Evolutionary conservation across 2,888 invertebrate genomes (phyloP), one percentile per base, ranked within the genome.

Genomic region (Patella depressa): DNA sequence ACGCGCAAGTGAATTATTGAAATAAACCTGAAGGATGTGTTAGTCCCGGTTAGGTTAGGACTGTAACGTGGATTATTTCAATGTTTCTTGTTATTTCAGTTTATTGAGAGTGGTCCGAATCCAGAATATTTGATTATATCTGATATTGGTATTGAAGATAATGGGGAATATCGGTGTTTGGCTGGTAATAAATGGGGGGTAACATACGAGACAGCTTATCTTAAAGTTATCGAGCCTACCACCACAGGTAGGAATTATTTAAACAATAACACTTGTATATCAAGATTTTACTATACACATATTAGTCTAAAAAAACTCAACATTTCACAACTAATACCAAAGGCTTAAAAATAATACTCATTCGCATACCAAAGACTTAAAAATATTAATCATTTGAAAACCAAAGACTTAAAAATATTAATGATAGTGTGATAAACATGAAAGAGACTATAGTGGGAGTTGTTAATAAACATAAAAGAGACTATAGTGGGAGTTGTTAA

Each of bases 131-230:
- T 88, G 14, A 82, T 85, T 1, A 77, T 88, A 9, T 79, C 79
- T 9, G 82, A 85, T 72, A 84, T 87, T 1, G 78, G 75, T 0
- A 71, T 74, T 29, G 79, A 78, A 17, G 85, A 89, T 74, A 83
- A 82, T 14, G 88, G 88, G 1, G 81, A 86, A 72, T 89, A 88
- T 74, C 84, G 83, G 0, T 89, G 88, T 82, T 80, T 87, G 54
- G 84, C 85, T 3, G 88, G 88, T 0, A 88, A 87, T 75, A 80
- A 85, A 53, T 84, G 83, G 75, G 87, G 87, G 0, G 81, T 88
- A 53, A 86, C 84, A 53, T 85, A 86, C 74, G 82, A 82, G 17
- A 82, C 83, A 53, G 87, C 85, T 69, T 88, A 83, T 79, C 79
- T 89, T 9, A 86, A 78, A 4, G 86, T 89, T 4, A 69, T 82